Evolutionary conservation across 2,113 vertebrate species (phyloP).

Genomic region (Hippolais icterina): DNA sequence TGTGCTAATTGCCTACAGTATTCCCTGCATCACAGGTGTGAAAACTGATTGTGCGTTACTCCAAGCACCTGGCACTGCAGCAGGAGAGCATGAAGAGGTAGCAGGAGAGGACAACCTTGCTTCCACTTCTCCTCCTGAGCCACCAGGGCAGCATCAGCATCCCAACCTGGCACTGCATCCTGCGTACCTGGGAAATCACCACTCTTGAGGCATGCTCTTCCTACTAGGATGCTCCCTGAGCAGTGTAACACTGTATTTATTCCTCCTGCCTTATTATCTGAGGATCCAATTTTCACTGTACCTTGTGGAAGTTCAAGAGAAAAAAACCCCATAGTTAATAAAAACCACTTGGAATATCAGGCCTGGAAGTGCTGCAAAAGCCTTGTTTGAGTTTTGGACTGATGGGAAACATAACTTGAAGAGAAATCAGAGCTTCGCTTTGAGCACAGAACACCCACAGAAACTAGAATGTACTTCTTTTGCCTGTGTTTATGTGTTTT

Average conservation of each 20-base stretch:
- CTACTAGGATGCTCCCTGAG: background rate
- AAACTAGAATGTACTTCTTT: background rate
- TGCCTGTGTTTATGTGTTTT: background rate
- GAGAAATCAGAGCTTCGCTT: background rate
- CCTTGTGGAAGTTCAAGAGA: background rate
- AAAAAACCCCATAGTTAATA: background rate
- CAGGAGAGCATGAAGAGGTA: background rate
- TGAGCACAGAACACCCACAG: background rate
- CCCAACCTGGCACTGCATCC: rapidly evolving
- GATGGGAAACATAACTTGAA: background rate
- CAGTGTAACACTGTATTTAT: background rate
- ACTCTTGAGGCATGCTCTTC: rapidly evolving
- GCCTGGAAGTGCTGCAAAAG: background rate
- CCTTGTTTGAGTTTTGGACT: background rate
- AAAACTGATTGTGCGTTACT: background rate
- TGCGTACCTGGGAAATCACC: background rate
- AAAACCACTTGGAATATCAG: background rate
- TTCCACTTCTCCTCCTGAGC: background rate
- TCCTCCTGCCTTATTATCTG: background rate
- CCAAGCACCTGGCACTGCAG: background rate
- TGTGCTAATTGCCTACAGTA: background rate
- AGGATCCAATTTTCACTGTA: background rate
- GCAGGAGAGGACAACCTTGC: background rate
- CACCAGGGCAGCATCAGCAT: rapidly evolving
- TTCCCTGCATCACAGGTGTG: background rate